Base-by-base conservation (phyloP, 2,888 invertebrate species). In the Autographa pulchrina region DNA sequence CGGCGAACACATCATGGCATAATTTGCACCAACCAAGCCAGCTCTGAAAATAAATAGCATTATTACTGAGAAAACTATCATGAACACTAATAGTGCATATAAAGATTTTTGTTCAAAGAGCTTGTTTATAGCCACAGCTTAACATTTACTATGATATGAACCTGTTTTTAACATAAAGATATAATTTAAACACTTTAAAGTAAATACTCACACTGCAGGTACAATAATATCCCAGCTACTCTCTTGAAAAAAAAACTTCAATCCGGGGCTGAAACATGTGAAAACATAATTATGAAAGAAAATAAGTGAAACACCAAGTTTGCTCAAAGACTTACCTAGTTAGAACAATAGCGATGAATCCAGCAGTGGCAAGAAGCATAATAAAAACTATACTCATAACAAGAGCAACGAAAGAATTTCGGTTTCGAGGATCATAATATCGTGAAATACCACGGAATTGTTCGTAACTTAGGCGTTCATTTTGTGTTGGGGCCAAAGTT, bases 341-440 rank as follows among this genome's bases (percentile, higher is more conserved):
- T n/a, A 62, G 31, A 35, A 78, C 68, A 16, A 13, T 0, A 7
- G 0, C 4, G 8, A 70, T 20, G 25, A 66, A 41, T 0, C 0
- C 5, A 35, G 48, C 61, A 43, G 81, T 77, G 2, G 20, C 0
- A 0, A 58, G 0, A n/a, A 78, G 58, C 81, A 78, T 78, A 1
- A 68, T 0, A 4, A 70, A 38, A 0, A 73, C 70, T 5, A 78
- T 14, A 9, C 0, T 2, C 78, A 78, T 73, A 0, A 81, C 81
- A 1, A 70, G 43, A 8, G 20, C 25, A 3, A 78, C 65, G 9
- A 78, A 78, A n/a, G 65, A 56, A 65, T 89, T 90, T 16, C 90
- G 77, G 0, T 83, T 66, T 0, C 70, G 52, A 7, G 89, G 90
- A 13, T 87, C 81, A 56, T 90, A 89, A 8, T 73, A 52, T 0